Evolutionary conservation across 2,113 vertebrate species (phyloP).

Genomic region (Orthonyx spaldingii): DNA sequence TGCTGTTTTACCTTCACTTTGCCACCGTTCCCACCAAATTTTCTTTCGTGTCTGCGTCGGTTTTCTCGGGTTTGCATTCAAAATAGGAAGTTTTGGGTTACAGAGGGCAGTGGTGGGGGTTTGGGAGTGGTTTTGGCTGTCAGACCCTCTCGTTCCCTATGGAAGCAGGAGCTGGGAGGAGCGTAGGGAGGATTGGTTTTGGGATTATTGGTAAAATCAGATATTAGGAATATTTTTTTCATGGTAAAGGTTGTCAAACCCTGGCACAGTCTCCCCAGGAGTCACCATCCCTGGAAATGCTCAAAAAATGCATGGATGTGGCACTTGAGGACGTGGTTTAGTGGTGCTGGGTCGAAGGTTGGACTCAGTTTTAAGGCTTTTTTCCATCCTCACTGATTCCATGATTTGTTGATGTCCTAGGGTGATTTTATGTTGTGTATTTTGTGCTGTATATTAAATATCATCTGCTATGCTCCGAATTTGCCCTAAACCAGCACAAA

Average conservation of each 20-base stretch:
- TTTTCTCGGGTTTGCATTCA: not conserved
- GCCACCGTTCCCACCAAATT: not conserved
- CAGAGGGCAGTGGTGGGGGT: not conserved
- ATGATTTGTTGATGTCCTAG: not conserved
- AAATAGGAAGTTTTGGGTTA: accelerated
- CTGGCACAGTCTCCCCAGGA: not conserved
- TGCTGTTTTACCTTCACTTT: not conserved
- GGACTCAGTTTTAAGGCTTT: not conserved
- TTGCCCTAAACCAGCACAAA: too few species aligned
- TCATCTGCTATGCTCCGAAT: too few species aligned
- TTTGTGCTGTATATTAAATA: too few species aligned
- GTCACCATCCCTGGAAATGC: not conserved
- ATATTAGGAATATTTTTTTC: not conserved
- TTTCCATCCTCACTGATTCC: not conserved
- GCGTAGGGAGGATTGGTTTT: not conserved
- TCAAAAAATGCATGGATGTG: not conserved
- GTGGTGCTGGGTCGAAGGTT: not conserved
- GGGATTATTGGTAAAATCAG: not conserved
- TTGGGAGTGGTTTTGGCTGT: not conserved
- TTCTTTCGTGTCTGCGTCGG: accelerated
- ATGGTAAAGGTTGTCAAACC: too few species aligned
- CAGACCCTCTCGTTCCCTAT: not conserved
- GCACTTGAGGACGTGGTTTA: not conserved
- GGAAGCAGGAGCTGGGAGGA: not conserved
- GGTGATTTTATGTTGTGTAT: too few species aligned